A percentile compares a stretch with the other conserved stretches of the same genome.
These are phyloP conservation scores for Panorpa germanica DNA, from an alignment of 2,888 invertebrate genomes.

Conservation along the genomic window DNA sequence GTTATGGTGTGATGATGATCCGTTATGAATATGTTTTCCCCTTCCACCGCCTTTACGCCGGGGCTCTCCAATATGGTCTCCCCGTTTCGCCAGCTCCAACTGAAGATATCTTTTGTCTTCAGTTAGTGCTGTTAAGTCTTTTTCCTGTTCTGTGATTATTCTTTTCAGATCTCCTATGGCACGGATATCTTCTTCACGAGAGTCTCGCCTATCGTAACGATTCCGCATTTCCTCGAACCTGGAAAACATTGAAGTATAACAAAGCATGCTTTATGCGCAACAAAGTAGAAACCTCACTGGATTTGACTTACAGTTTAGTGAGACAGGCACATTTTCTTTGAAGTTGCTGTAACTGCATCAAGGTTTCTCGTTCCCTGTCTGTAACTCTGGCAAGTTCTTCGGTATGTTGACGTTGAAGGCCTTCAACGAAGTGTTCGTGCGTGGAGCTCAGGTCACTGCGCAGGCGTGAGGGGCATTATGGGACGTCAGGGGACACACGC, in stretches of 20 bases:
- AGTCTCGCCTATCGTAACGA: slow-evolving; percentile 34
- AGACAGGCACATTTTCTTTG: slow-evolving; percentile 34
- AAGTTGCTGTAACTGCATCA: slow-evolving; percentile 32
- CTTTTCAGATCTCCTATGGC: slow-evolving; percentile 31
- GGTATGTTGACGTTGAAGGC: slow-evolving; percentile 23
- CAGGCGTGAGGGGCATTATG: too few relatives aligned
- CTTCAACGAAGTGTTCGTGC: slow-evolving; percentile 23
- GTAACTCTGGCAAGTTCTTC: slow-evolving; percentile 22
- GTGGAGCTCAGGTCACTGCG: slow-evolving; percentile 29
- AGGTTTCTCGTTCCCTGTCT: slow-evolving; percentile 28
- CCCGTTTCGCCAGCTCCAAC: too few relatives aligned
- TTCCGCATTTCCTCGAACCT: slow-evolving; percentile 37
- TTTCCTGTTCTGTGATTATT: slow-evolving; percentile 35
- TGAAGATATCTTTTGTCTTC: slow-evolving; percentile 36
- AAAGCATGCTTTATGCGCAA: neutral
- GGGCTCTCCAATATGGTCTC: too few relatives aligned
- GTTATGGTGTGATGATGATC: too few relatives aligned
- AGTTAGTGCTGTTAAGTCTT: slow-evolving; percentile 32
- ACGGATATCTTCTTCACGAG: slow-evolving; percentile 32
- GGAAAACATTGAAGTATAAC: slow-evolving; percentile 8
- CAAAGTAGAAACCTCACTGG: neutral
- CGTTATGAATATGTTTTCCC: too few relatives aligned
- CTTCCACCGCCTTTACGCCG: too few relatives aligned
- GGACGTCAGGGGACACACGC: neutral
- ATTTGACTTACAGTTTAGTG: slow-evolving; percentile 31